Base-by-base conservation (phyloP, 53 echinoderm and acorn worm species). In the Pentamera pediparva region DNA sequence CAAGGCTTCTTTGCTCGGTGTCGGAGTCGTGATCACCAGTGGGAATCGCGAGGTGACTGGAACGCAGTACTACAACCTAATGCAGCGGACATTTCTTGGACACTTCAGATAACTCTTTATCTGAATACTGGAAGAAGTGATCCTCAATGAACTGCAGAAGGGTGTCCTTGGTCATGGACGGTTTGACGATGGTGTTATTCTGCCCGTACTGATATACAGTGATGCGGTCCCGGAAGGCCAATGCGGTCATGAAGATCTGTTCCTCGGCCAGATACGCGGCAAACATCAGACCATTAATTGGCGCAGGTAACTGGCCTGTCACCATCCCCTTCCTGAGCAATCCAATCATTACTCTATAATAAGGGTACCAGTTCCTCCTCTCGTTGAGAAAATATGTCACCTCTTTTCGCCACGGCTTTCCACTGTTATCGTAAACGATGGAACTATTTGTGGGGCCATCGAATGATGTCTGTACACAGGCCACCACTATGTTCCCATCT, bases 241-340 rank as follows among this genome's bases (percentile, higher is more conserved):
- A 28, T 25, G 45, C 8, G 30, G 41, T 67, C 9, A 67, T 47
- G 4, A 67, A 43, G 21, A 43, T 27, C 25, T 67, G 41, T 5
- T 43, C 27, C n/a, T n/a, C n/a, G n/a, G n/a, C n/a, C 45, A 67
- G 43, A 30, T 67, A 67, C 24, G 67, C 67, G 17, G 29, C 40
- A 28, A 67, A 67, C 5, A 67, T 30, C 41, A 67, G 20, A 13
- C 67, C 67, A 37, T 67, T 67, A n/a, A 67, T 43, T 27, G 67
- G 67, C 5, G 39, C 17, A 3, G 27, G 4, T 15, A 28, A 25
- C 30, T 6, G 39, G n/a, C n/a, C n/a, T n/a, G n/a, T n/a, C 29
- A 39, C 4, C 2, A 30, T 25, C 1, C 43, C 6, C 20, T 30
- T 15, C 30, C 29, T 12, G 18, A 39, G 29, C 30, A 67, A 67